Evolutionary conservation across 1,140 invertebrate genomes (phyloP).

Genomic region (Chymomyza costata): DNA sequence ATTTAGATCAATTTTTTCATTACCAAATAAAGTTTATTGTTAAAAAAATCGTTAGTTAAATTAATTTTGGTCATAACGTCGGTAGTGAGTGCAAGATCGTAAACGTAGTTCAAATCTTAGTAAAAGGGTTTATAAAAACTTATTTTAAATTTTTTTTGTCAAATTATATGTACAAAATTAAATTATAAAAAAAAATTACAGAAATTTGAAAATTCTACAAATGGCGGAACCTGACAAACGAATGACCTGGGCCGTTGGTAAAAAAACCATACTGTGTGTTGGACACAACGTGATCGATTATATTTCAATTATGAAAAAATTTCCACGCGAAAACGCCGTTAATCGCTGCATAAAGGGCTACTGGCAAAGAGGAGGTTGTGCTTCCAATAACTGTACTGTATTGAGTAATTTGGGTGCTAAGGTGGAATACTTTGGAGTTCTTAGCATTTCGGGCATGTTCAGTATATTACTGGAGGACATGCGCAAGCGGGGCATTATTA

Average conservation of each 20-base stretch:
- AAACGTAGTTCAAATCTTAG: no score
- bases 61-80: no score
- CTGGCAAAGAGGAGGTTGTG: conserved; percentile 83
- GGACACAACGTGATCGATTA: conserved; percentile 77
- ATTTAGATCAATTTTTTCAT: no score
- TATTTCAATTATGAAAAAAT: conserved; percentile 76
- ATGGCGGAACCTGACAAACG: neutral
- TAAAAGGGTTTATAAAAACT: no score
- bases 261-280: conserved; percentile 63
- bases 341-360: conserved; percentile 76
- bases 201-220: neutral
- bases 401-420: conserved; percentile 78
- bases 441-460: conserved; percentile 72
- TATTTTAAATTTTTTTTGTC: no score
- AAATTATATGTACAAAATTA: no score
- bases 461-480: conserved; percentile 78
- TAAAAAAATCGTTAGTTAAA: no score
- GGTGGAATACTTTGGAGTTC: conserved; percentile 78
- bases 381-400: conserved; percentile 82
- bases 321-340: conserved; percentile 75
- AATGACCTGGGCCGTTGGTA: conserved; percentile 24
- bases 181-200: neutral
- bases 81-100: no score
- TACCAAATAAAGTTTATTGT: no score
- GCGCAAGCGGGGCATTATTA: conserved; percentile 76